Evolutionary conservation across 2,797 vertebrate genomes (phyloP).

Genomic region (Cynodonichthys magdalenae): DNA sequence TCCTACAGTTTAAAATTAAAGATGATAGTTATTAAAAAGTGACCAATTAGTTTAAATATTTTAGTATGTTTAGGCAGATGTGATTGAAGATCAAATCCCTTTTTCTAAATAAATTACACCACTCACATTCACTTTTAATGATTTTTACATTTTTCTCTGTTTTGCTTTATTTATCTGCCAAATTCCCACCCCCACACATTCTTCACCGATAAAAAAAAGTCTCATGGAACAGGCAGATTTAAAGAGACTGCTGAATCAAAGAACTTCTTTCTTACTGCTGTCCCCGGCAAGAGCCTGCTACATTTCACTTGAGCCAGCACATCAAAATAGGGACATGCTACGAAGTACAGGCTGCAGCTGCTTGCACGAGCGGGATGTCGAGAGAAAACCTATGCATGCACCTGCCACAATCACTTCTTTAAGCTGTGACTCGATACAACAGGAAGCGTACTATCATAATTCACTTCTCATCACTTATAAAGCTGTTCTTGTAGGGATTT

Average conservation of each 20-base stretch:
- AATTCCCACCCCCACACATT: constrained; percentile 53
- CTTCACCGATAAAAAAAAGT: constrained; percentile 38
- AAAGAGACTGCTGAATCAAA: constrained; percentile 62
- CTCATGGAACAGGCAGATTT: constrained; percentile 47
- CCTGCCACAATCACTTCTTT: constrained; percentile 40
- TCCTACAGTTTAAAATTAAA: neutral
- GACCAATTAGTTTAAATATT: constrained; percentile 2
- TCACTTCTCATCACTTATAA: constrained; percentile 21
- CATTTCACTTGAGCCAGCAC: constrained; percentile 24
- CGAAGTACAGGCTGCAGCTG: constrained; percentile 47
- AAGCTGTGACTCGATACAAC: constrained; percentile 4
- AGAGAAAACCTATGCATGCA: constrained; percentile 36
- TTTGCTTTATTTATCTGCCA: constrained; percentile 42
- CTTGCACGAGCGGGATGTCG: constrained; percentile 30
- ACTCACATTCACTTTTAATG: neutral
- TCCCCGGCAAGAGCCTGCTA: constrained; percentile 38
- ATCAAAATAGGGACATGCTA: constrained; percentile 16
- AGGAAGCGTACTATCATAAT: constrained; percentile 13
- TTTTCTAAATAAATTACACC: constrained; percentile 1
- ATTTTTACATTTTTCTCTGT: constrained; percentile 23
- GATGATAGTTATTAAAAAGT: constrained; percentile 10
- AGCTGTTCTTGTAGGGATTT: constrained; percentile 6
- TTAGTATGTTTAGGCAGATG: neutral
- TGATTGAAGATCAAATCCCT: neutral
- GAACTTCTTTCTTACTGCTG: constrained; percentile 53